These are phyloP conservation scores for Tenthredo livida DNA, from an alignment of 2,888 invertebrate genomes.

Conservation along the genomic window DNA sequence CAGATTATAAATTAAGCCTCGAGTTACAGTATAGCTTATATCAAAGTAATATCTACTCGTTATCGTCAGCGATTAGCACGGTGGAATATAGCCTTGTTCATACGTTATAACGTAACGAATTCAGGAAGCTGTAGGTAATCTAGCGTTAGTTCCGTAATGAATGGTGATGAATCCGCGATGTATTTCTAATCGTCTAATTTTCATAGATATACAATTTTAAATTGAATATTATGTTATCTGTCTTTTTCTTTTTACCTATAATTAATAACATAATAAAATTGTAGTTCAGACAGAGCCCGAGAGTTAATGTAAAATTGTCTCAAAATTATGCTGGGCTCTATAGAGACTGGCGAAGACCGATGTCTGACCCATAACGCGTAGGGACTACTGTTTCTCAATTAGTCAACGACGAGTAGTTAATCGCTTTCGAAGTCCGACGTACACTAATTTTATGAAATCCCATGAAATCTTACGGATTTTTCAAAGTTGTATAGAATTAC, in stretches of 20 bases:
- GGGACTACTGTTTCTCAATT: neutral
- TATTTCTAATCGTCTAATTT: neutral
- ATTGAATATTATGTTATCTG: neutral
- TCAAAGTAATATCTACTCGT: conserved; percentile 4
- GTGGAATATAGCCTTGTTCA: neutral
- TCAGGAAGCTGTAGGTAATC: neutral
- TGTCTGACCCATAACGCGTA: neutral
- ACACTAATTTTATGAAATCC: neutral
- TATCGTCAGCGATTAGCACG: neutral
- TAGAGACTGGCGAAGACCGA: neutral
- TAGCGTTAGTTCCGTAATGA: neutral
- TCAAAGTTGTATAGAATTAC: neutral
- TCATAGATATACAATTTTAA: neutral
- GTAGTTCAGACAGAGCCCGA: neutral
- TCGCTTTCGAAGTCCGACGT: neutral
- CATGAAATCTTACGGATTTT: neutral
- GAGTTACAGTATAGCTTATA: neutral
- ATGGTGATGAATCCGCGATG: neutral
- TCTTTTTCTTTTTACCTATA: neutral
- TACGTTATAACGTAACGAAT: neutral
- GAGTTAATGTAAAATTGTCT: neutral
- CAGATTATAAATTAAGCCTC: neutral
- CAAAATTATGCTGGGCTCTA: neutral
- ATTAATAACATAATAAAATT: neutral
- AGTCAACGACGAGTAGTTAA: neutral